Evolutionary conservation across 2,113 vertebrate genomes (phyloP), one percentile per base, ranked within the genome.

Genomic region (Elephas maximus): DNA sequence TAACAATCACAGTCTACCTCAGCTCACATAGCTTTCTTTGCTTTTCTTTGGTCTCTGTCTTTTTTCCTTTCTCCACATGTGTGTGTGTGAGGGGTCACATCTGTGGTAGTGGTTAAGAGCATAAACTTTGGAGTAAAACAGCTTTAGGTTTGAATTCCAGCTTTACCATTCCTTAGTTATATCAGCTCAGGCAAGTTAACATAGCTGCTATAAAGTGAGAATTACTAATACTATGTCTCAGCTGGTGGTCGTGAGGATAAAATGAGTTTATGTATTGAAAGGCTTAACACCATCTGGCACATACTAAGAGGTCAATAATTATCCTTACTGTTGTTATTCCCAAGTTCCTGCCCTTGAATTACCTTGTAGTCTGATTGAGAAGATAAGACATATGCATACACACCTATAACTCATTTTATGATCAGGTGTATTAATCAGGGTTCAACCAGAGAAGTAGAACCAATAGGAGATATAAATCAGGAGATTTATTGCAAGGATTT

Each of bases 181-280:
- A 9, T 44, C 78, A 84, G 14, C 24, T 83, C 74, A 37, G 71
- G 28, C 51, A 88, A 87, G 78, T 78, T 90, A 86, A 86, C 33
- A 89, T 92, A 82, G 30, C 48, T 44, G 91, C 60, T 86, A 24
- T 78, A 90, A 90, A 96, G 60, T 82, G 81, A 26, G 7, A 24
- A 51, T 91, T 88, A 60, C 48, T 93, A 51, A 77, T 89, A 28
- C 69, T 23, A 0, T 79, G 89, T 51, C 26, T 92, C 20, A 82
- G 81, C 73, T 78, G 63, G 45, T 94, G 91, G 26, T 92, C 37
- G 67, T 94, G 48, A 94, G 73, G 76, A 67, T 78, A 88, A 78
- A 86, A 92, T 73, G 67, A 92, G 17, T 81, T 94, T 44, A 30
- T 44, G 9, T 91, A 57, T 86, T 77, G 26, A 90, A 84, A 74